phyloP scores from a whole-genome alignment of 2,888 invertebrate species.

The Diaprepes abbreviatus region DNA sequence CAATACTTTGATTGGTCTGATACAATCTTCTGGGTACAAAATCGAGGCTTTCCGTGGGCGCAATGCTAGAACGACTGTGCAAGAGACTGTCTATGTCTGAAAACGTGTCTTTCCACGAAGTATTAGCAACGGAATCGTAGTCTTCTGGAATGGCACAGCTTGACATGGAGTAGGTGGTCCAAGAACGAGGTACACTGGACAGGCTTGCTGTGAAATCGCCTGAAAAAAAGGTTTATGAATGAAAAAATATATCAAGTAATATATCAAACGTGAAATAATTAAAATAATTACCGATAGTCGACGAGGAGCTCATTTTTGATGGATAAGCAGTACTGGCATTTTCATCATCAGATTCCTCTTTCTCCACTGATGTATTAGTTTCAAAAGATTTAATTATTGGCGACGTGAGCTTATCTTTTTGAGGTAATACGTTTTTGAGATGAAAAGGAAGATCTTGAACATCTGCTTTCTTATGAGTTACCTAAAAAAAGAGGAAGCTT shows the following conservation, averaged over 20 bases:
- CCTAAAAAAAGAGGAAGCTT: constrained; percentile 54
- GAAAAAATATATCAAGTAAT: too few species aligned
- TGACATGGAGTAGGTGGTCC: constrained; percentile 70
- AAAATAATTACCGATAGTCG: constrained; percentile 65
- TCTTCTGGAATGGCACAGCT: constrained; percentile 68
- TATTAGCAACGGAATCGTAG: constrained; percentile 69
- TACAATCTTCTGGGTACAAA: constrained; percentile 63
- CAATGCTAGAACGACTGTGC: constrained; percentile 69
- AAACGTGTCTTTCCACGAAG: constrained; percentile 76
- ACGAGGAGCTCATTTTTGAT: constrained; percentile 73
- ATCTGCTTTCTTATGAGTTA: constrained; percentile 72
- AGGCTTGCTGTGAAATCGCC: constrained; percentile 72
- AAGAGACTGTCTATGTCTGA: constrained; percentile 71
- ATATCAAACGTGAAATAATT: too few species aligned
- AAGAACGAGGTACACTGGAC: constrained; percentile 68
- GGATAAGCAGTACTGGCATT: constrained; percentile 76
- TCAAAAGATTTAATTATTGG: constrained; percentile 26
- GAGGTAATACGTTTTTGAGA: constrained; percentile 47
- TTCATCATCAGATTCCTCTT: constrained; percentile 59
- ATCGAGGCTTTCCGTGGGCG: constrained; percentile 71
- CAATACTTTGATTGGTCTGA: constrained; percentile 66
- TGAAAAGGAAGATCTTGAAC: constrained; percentile 67
- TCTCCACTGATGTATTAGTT: constrained; percentile 52
- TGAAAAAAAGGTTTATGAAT: neutral
- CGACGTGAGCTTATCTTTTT: neutral